Conservation (phyloP, 2,888 invertebrate genomes). For the Trissoscelio sp. region DNA sequence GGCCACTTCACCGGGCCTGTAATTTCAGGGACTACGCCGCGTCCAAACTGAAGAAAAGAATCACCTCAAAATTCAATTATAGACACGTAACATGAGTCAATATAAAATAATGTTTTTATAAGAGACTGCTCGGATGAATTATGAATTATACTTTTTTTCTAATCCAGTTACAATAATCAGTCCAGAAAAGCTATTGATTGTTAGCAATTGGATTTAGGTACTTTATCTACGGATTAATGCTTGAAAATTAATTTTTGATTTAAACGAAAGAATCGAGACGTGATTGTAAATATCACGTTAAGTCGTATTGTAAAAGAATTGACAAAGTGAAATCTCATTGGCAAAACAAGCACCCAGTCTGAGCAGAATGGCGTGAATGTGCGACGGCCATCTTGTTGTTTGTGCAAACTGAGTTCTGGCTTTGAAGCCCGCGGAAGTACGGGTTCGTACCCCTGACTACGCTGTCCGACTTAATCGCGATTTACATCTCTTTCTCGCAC, state of each 20-base stretch:
- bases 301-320: conserved; percentile 76
- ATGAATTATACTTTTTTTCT: conserved; percentile 9
- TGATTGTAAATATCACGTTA: too few species aligned
- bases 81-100: conserved; percentile 9
- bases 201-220: conserved; percentile 12
- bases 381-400: conserved; percentile 82
- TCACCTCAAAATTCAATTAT: conserved; percentile 32
- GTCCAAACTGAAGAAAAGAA: conserved; percentile 38
- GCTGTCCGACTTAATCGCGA: conserved; percentile 71
- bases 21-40: conserved; percentile 52
- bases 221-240: conserved; percentile 3
- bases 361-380: conserved; percentile 75
- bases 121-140: conserved; percentile 11
- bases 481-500: conserved; percentile 73
- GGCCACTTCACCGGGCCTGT: conserved; percentile 61
- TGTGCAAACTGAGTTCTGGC: conserved; percentile 79
- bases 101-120: conserved; percentile 38
- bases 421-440: conserved; percentile 72
- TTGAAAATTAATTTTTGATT: not conserved
- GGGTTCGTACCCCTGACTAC: conserved; percentile 68
- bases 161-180: conserved; percentile 29
- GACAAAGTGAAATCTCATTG: conserved; percentile 70
- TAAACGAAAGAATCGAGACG: not conserved
- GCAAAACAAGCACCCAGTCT: conserved; percentile 73
- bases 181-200: conserved; percentile 20